These are phyloP conservation scores for Poecilia latipinna DNA, from an alignment of 2,113 vertebrate genomes.

Conservation along the genomic window DNA sequence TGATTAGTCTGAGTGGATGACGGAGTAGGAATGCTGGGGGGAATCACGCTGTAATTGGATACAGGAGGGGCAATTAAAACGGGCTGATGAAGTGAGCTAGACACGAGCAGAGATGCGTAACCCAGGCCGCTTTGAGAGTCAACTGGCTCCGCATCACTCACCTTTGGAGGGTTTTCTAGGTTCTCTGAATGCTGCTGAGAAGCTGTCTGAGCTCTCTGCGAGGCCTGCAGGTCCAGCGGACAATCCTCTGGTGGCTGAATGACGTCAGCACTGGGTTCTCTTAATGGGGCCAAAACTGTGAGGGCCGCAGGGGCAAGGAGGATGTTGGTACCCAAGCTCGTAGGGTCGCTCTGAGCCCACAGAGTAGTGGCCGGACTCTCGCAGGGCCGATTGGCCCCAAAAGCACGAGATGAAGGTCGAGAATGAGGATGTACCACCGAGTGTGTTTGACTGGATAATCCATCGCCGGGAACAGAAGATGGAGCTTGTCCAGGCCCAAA, in stretches of 20 bases:
- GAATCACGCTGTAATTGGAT: slow-evolving; percentile 85
- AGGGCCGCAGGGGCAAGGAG: slow-evolving; percentile 93
- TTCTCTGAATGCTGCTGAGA: slow-evolving; percentile 86
- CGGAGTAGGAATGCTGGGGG: slow-evolving; percentile 76
- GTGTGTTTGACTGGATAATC: slow-evolving; percentile 48
- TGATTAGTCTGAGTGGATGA: slow-evolving; percentile 77
- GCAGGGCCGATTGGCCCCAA: slow-evolving; percentile 84
- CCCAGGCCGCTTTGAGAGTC: slow-evolving; percentile 86
- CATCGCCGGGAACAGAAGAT: slow-evolving; percentile 49
- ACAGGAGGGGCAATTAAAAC: slow-evolving; percentile 90
- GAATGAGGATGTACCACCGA: slow-evolving; percentile 52
- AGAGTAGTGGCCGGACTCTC: slow-evolving; percentile 95
- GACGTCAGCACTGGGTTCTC: slow-evolving; percentile 81
- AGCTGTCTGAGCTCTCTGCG: slow-evolving; percentile 50
- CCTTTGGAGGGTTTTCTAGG: slow-evolving; percentile 93
- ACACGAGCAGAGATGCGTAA: slow-evolving; percentile 88
- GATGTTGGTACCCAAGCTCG: slow-evolving; percentile 87
- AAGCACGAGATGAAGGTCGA: slow-evolving; percentile 82
- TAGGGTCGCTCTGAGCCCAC: slow-evolving; percentile 92
- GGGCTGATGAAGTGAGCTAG: slow-evolving; percentile 87
- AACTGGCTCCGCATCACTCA: slow-evolving; percentile 82
- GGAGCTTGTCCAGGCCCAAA: slow-evolving; percentile 65
- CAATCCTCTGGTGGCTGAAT: slow-evolving; percentile 91
- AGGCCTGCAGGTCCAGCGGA: slow-evolving; percentile 68
- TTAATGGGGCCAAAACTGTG: slow-evolving; percentile 82